Evolutionary conservation across 2,797 vertebrate species (phyloP).

Genomic region (Atherinosoma microstoma): DNA sequence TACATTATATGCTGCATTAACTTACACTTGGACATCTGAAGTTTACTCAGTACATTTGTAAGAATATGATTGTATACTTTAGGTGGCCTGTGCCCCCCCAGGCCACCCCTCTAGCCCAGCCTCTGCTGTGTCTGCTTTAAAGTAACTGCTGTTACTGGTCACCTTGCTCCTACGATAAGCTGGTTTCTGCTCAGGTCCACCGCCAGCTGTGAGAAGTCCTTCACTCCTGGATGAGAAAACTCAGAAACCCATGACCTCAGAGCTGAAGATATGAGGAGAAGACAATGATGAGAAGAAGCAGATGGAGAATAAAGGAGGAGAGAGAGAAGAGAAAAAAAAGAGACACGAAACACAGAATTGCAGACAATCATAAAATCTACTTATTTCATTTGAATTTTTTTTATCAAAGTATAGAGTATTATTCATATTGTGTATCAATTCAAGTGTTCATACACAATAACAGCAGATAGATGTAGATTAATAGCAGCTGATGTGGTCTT

Average conservation of each 20-base stretch:
- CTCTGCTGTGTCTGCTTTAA: background rate
- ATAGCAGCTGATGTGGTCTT: background rate
- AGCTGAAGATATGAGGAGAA: constrained; percentile 72
- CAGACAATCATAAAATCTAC: constrained; percentile 3
- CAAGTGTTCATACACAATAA: background rate
- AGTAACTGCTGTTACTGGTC: constrained; percentile 45
- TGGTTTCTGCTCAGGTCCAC: constrained; percentile 94
- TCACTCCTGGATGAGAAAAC: constrained; percentile 90
- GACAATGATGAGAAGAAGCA: background rate
- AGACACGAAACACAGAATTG: constrained; percentile 17
- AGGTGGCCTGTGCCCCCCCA: no score
- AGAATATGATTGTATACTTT: no score
- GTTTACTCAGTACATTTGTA: no score
- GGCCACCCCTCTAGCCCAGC: no score
- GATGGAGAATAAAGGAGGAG: background rate
- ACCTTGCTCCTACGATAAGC: constrained; percentile 96
- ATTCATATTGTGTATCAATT: background rate
- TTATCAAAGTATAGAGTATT: background rate
- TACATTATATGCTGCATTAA: no score
- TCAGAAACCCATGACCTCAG: constrained; percentile 91
- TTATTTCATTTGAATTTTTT: background rate
- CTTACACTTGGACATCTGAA: no score
- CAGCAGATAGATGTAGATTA: constrained; percentile 2
- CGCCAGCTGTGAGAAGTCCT: constrained; percentile 93
- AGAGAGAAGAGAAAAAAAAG: background rate